Evolutionary conservation across 2,888 invertebrate species (phyloP), one percentile per base, ranked within the genome.

Genomic region (Platypus cylindrus): DNA sequence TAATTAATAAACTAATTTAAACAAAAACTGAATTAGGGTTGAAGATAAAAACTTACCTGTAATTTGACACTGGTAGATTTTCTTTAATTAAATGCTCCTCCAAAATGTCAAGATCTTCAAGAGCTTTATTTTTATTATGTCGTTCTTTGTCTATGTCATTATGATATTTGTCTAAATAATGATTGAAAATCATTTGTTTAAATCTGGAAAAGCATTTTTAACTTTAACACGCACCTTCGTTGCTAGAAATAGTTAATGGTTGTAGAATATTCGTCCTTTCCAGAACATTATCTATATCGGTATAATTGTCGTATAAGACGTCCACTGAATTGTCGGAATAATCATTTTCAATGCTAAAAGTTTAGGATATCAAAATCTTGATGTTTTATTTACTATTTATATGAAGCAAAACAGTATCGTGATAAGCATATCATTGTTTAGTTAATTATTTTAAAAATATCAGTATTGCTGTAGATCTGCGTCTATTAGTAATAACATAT

Each of bases 91-190:
- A 65, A 49, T 77, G 71, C 56, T 86, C 80, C 20, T 87, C 80
- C n/a, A 90, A 64, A 17, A 77, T 73, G 58, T 90, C 86, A 41
- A 86, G 59, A 51, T 81, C 82, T 51, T 80, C 76, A 56, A 85
- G 65, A 5, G 76, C 81, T 53, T 65, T 68, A 15, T 62, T 50
- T 52, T 66, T 68, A 40, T 45, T 44, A n/a, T 40, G 30, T 34
- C 43, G 44, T n/a, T 44, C 43, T 33, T 44, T 45, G 17, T 44
- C 46, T 17, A 42, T 47, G 32, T 40, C 44, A 24, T 34, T 29
- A 31, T 35, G 29, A 22, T 17, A 30, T 34, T 46, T 45, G 41
- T 47, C 49, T 47, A 36, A 34, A 46, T 42, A n/a, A n/a, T n/a
- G n/a, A n/a, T n/a, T n/a, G n/a, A 34, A 32, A 22, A 17, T 30